These are phyloP conservation scores for Orthosia gracilis DNA, from an alignment of 2,888 invertebrate species.

Conservation along the genomic window DNA sequence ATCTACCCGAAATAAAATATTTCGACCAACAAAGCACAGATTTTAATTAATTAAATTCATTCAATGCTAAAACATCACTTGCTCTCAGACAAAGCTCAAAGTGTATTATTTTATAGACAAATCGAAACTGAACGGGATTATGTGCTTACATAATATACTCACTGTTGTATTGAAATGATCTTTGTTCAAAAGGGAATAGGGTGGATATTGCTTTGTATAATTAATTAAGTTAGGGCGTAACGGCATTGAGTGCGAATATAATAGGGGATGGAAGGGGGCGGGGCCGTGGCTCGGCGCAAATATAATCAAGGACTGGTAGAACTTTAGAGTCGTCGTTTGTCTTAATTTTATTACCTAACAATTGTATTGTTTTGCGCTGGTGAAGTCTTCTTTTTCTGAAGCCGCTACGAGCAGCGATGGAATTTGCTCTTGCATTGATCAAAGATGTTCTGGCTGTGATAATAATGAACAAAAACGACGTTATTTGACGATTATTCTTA, in stretches of 20 bases:
- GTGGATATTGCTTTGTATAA: conserved; percentile 63
- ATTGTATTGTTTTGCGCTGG: too few relatives aligned
- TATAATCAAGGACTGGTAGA: conserved; percentile 87
- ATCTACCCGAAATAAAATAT: conserved; percentile 63
- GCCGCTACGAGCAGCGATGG: too few relatives aligned
- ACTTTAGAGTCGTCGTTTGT: conserved; percentile 67
- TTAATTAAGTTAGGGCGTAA: conserved; percentile 73
- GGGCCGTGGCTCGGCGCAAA: conserved; percentile 89
- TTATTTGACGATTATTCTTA: too few relatives aligned
- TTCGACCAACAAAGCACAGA: conserved; percentile 78
- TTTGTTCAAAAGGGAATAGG: conserved; percentile 47
- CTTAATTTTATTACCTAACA: not conserved
- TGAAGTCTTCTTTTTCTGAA: too few relatives aligned
- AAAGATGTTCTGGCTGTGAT: too few relatives aligned
- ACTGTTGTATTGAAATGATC: conserved; percentile 39
- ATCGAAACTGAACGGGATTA: conserved; percentile 80
- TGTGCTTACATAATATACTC: conserved; percentile 76
- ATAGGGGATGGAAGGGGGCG: conserved; percentile 90
- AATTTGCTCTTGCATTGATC: too few relatives aligned
- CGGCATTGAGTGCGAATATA: conserved; percentile 76
- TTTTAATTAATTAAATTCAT: conserved; percentile 90
- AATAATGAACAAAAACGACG: too few relatives aligned
- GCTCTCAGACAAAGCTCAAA: conserved; percentile 89
- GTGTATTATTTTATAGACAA: conserved; percentile 91
- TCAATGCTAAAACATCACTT: conserved; percentile 88